Evolutionary conservation across 1,140 invertebrate species (phyloP).

Genomic region (Telenomus remus): DNA sequence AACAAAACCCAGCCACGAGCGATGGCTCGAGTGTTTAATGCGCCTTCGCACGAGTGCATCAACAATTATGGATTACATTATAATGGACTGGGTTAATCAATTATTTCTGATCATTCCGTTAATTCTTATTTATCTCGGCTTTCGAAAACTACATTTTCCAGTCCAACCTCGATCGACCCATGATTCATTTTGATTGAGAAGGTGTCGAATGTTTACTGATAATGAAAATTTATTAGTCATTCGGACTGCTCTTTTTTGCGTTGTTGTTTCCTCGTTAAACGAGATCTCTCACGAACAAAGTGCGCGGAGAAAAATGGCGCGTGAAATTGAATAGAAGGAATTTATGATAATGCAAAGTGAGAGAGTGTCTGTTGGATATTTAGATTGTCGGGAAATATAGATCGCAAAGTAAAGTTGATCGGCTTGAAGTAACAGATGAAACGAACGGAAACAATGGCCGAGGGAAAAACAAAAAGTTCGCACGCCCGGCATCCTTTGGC

Average conservation of each 20-base stretch:
- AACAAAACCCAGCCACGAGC: conserved; percentile 45
- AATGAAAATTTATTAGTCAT: no score
- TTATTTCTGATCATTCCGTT: conserved; percentile 9
- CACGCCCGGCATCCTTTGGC: conserved; percentile 49
- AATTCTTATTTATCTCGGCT: no score
- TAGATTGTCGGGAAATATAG: conserved; percentile 49
- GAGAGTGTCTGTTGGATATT: conserved; percentile 42
- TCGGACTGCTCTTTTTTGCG: no score
- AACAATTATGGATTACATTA: conserved; percentile 47
- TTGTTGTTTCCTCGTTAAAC: no score
- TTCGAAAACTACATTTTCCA: no score
- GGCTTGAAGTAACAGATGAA: conserved; percentile 36
- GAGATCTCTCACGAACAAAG: no score
- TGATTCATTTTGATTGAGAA: conserved; percentile 28
- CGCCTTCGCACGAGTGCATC: conserved; percentile 44
- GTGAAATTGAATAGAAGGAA: conserved; percentile 70
- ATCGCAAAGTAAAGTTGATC: conserved; percentile 29
- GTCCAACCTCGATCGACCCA: neutral
- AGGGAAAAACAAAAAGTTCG: conserved; percentile 74
- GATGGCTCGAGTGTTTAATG: conserved; percentile 52
- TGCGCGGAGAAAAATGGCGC: conserved; percentile 11
- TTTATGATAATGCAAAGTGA: conserved; percentile 61
- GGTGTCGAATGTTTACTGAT: conserved; percentile 20
- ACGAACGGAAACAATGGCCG: conserved; percentile 68
- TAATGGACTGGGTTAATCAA: conserved; percentile 27